phyloP scores from a whole-genome alignment of 2,797 vertebrate genomes.

The Acanthis flammea region DNA sequence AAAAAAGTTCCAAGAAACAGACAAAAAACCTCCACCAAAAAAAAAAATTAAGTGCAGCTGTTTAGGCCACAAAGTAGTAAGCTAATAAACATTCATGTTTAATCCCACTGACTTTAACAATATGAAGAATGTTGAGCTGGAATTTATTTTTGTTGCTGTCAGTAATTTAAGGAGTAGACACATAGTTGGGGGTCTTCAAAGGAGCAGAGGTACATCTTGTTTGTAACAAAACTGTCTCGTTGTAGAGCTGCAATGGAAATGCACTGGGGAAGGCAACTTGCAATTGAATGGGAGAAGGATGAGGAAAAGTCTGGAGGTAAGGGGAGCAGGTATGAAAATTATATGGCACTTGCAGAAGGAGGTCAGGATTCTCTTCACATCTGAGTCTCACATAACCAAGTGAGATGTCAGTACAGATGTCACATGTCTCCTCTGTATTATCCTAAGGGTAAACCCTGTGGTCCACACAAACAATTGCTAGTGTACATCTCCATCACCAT shows the following conservation, averaged over 20 bases:
- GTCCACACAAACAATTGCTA: not conserved
- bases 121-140: not conserved
- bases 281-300: not conserved
- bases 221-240: not conserved
- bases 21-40: accelerated
- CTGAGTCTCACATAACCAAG: not conserved
- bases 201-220: not conserved
- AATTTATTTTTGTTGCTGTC: not conserved
- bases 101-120: not conserved
- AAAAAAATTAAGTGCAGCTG: not conserved
- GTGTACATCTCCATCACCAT: not conserved
- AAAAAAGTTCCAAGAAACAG: not conserved
- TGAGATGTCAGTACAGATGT: not conserved
- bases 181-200: not conserved
- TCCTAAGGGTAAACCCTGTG: not conserved
- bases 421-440: not conserved
- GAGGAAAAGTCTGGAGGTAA: not conserved
- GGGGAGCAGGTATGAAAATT: not conserved
- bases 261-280: not conserved
- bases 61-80: not conserved
- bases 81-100: not conserved
- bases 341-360: not conserved
- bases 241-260: not conserved
- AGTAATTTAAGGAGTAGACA: not conserved
- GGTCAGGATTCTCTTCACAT: not conserved